These are phyloP conservation scores for Atta cephalotes DNA, from an alignment of 1,140 invertebrate species.

Conservation along the genomic window DNA sequence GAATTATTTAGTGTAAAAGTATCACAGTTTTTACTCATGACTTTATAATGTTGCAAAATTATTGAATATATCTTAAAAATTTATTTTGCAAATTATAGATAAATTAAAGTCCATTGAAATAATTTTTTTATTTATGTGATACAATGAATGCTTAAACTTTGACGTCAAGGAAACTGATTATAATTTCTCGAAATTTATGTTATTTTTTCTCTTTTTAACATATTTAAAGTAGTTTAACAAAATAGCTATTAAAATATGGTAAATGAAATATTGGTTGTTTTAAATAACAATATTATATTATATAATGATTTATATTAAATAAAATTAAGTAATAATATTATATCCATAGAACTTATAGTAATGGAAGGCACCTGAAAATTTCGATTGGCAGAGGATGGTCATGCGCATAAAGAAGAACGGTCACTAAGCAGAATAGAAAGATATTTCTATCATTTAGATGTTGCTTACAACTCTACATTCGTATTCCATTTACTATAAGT, in stretches of 20 bases:
- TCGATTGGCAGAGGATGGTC: no score
- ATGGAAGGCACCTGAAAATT: no score
- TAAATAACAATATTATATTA: no score
- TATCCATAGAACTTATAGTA: no score
- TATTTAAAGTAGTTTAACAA: background rate
- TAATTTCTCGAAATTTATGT: background rate
- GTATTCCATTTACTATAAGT: no score
- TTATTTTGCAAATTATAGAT: background rate
- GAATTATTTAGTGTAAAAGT: constrained; percentile 2
- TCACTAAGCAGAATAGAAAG: no score
- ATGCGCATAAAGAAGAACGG: no score
- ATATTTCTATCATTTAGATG: no score
- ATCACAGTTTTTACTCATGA: background rate
- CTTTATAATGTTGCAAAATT: background rate
- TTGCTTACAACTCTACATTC: no score
- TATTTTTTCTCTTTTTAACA: background rate
- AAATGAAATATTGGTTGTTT: no score
- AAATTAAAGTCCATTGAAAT: background rate
- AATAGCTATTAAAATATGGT: background rate
- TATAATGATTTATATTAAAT: no score
- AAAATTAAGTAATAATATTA: no score
- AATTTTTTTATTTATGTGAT: constrained; percentile 9
- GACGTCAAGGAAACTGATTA: background rate
- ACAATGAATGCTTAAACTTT: constrained; percentile 6
- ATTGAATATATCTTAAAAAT: constrained; percentile 16